Conservation (phyloP, 2,113 vertebrate genomes). For the Esox niger region DNA sequence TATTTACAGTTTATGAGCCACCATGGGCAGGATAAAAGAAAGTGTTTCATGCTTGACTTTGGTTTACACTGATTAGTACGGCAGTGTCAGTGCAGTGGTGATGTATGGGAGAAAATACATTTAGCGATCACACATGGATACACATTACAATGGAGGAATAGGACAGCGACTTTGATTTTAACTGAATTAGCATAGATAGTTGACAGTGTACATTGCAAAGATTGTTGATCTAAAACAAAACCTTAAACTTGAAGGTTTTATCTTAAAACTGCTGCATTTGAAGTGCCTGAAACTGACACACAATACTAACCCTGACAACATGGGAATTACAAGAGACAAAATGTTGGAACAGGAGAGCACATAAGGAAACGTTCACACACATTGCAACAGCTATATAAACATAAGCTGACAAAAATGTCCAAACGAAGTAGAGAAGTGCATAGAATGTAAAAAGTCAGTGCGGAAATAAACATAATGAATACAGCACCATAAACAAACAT, state of each 20-base stretch:
- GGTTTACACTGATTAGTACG: conserved; percentile 56
- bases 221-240: too few relatives aligned
- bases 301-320: too few relatives aligned
- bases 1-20: conserved; percentile 38
- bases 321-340: background rate
- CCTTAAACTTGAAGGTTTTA: too few relatives aligned
- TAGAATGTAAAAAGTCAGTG: too few relatives aligned
- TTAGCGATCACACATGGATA: conserved; percentile 20
- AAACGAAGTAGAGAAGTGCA: too few relatives aligned
- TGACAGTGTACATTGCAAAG: too few relatives aligned
- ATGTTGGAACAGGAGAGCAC: background rate
- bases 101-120: conserved; percentile 36
- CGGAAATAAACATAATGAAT: too few relatives aligned
- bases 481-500: too few relatives aligned
- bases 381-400: background rate
- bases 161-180: conserved; percentile 38
- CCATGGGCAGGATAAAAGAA: conserved; percentile 16
- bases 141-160: conserved; percentile 44
- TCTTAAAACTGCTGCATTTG: too few relatives aligned
- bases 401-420: too few relatives aligned
- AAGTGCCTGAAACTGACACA: too few relatives aligned
- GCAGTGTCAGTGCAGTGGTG: conserved; percentile 16
- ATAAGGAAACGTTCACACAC: background rate
- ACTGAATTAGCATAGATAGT: too few relatives aligned
- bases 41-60: conserved; percentile 26